Evolutionary conservation across 1,140 invertebrate genomes (phyloP).

Genomic region (Nebria ingens): DNA sequence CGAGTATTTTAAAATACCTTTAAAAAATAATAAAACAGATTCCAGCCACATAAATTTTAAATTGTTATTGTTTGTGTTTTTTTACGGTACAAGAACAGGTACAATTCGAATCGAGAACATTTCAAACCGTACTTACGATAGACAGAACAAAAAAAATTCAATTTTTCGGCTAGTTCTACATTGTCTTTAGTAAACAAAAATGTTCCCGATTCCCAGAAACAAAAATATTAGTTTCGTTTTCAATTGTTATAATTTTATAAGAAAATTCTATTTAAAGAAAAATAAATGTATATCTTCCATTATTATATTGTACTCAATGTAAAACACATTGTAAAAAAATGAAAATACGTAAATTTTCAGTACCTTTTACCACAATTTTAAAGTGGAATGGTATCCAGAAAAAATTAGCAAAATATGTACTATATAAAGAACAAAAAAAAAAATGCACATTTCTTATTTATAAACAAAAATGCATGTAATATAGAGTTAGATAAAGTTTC

Average conservation of each 20-base stretch:
- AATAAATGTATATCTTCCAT: constrained; percentile 28
- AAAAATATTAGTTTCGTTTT: constrained; percentile 4
- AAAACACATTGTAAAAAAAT: constrained; percentile 27
- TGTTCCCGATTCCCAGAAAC: too few relatives aligned
- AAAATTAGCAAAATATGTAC: constrained; percentile 31
- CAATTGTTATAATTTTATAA: constrained; percentile 10
- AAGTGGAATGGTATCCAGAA: constrained; percentile 16
- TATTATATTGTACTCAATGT: constrained; percentile 24
- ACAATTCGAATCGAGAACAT: too few relatives aligned
- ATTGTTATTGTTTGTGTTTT: background rate
- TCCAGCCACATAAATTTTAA: constrained; percentile 4
- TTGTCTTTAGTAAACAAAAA: too few relatives aligned
- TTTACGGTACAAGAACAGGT: background rate
- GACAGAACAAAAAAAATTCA: too few relatives aligned
- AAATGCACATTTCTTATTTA: constrained; percentile 35
- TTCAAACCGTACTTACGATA: too few relatives aligned
- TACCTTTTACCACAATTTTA: constrained; percentile 15
- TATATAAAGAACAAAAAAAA: too few relatives aligned
- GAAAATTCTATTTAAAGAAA: constrained; percentile 12
- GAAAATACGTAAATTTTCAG: constrained; percentile 28
- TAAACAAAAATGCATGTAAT: constrained; percentile 32
- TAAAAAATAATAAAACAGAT: constrained; percentile 4
- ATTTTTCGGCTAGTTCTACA: too few relatives aligned
- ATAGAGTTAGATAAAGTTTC: constrained; percentile 16
- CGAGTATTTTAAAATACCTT: constrained; percentile 5